A percentile compares a stretch with the other conserved stretches of the same genome.
Evolutionary conservation across 1,140 invertebrate genomes (phyloP).

Genomic region (Aphelenchoides fujianensis): DNA sequence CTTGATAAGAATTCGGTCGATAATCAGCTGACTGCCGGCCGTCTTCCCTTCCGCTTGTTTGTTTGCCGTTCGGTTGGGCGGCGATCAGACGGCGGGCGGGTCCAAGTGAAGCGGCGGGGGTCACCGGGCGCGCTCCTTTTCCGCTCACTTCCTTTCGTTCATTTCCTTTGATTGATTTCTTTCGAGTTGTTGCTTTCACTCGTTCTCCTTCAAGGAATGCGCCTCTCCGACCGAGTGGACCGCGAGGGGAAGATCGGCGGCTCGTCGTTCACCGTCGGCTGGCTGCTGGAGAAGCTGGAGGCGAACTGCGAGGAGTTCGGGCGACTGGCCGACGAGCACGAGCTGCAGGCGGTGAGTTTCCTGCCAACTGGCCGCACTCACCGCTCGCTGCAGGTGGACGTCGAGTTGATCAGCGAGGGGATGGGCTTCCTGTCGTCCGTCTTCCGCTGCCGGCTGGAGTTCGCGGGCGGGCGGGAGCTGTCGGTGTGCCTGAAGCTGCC

Average conservation of each 20-base stretch:
- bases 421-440: background rate
- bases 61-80: background rate
- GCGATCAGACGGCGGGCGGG: too few species aligned
- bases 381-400: background rate
- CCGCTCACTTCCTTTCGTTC: background rate
- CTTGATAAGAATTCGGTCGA: background rate
- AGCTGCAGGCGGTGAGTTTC: background rate
- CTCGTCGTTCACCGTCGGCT: background rate
- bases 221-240: background rate
- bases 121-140: background rate
- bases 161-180: background rate
- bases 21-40: background rate
- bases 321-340: background rate
- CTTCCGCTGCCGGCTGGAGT: background rate
- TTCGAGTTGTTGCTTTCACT: too few species aligned
- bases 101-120: background rate
- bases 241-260: background rate
- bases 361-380: background rate
- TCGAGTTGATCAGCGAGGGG: background rate
- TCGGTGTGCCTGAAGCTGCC: background rate
- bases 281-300: background rate
- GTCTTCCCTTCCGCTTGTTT: background rate
- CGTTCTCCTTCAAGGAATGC: background rate
- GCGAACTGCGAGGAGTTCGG: background rate
- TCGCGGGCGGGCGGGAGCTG: background rate